Percentiles rank a stretch among this genome's conserved stretches.
Evolutionary conservation across 2,113 vertebrate species (phyloP).

Genomic region (Chaenogobius annularis): DNA sequence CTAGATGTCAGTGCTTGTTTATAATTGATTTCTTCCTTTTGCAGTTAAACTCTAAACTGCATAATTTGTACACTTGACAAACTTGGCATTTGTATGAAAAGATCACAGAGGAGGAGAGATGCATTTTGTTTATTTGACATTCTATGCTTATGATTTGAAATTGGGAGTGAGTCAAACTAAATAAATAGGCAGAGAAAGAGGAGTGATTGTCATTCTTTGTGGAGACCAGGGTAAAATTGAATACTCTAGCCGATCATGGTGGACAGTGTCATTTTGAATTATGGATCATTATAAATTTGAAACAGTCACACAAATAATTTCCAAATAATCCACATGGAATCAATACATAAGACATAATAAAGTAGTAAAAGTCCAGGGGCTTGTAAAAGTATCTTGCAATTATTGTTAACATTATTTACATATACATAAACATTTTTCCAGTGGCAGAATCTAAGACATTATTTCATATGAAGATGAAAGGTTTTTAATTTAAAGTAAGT

Average conservation of each 20-base stretch:
- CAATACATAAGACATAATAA: background rate
- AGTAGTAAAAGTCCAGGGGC: background rate
- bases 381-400: no score
- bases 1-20: constrained; percentile 62
- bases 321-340: background rate
- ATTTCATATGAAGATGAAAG: background rate
- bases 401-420: background rate
- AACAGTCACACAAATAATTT: constrained; percentile 1
- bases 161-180: background rate
- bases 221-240: background rate
- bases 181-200: constrained; percentile 20
- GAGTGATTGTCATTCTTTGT: constrained; percentile 16
- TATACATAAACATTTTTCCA: background rate
- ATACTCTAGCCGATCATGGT: constrained; percentile 47
- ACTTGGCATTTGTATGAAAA: background rate
- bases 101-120: background rate
- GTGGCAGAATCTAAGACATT: background rate
- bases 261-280: constrained; percentile 46
- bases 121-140: constrained; percentile 2
- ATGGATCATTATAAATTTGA: constrained; percentile 52
- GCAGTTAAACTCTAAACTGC: constrained; percentile 9
- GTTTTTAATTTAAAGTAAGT: background rate
- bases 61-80: background rate
- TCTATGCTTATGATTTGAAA: background rate
- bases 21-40: constrained; percentile 1